Evolutionary conservation across 1,140 invertebrate genomes (phyloP), one percentile per base, ranked within the genome.

Genomic region (Chlorops oryzae): DNA sequence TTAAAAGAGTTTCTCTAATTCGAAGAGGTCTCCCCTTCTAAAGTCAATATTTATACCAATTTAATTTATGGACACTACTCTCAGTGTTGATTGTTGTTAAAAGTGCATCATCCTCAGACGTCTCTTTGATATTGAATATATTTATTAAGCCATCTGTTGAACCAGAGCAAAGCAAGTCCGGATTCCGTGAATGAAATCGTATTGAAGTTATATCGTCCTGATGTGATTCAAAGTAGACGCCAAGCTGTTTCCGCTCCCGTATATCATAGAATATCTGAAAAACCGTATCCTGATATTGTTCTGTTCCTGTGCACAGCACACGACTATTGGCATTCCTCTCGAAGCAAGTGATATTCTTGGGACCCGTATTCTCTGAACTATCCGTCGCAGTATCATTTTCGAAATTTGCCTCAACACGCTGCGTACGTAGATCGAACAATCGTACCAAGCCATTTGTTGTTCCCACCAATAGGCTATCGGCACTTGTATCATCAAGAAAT

Each of bases 61-160:
- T 61, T 4, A 84, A 50, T 48, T 75, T 76, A 63, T 88, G 85
- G 41, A 93, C 82, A 32, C 87, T 86, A 48, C 84, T 86, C 62
- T 90, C 86, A 10, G 88, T 82, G 66, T 93, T 95, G n/a, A 92
- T 76, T 2, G 85, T 86, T 61, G 82, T 82, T 17, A 74, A 70
- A 2, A 96, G 73, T 0, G 92, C 91, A 65, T 89, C 85, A 51
- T 92, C 88, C 75, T 96, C 92, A 2, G 70, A 76, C 1, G 74
- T 57, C 69, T 92, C 75, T 39, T 75, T 78, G 2, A 95, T 75
- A 67, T 95, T 86, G 70, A 85, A 96, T 17, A 91, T 63, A 74
- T 94, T 95, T 1, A 95, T 81, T 2, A 95, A 74, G 0, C 91
- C 90, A 75, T 96, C 92, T 1, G 82, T 81, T 18, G 88, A 86